A percentile compares a stretch with the other conserved stretches of the same genome.
Conservation (phyloP, 2,797 vertebrate genomes). For the Ctenopoma kingsleyae region DNA sequence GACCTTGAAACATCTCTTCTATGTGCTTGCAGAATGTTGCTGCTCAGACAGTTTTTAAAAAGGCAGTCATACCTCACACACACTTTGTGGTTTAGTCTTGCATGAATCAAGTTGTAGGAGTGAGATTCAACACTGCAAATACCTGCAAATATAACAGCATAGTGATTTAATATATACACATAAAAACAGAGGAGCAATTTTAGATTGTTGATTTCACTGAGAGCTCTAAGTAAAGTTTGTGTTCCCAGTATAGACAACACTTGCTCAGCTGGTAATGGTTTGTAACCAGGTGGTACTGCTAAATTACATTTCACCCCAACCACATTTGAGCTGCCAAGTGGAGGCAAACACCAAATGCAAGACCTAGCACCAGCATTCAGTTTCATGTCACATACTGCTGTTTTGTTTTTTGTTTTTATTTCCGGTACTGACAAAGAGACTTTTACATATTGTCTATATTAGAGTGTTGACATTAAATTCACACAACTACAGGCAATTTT, state of each 20-base stretch:
- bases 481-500: not conserved
- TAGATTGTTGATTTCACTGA: not conserved
- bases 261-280: conserved; percentile 62
- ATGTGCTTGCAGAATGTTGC: conserved; percentile 4
- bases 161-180: not conserved
- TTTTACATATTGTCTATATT: not conserved
- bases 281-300: conserved; percentile 45
- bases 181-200: not conserved
- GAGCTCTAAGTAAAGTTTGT: conserved; percentile 20
- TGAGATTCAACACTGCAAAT: conserved; percentile 2
- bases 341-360: conserved; percentile 20
- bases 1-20: conserved; percentile 16
- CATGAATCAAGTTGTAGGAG: conserved; percentile 15
- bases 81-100: conserved; percentile 20
- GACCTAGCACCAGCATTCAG: conserved; percentile 14
- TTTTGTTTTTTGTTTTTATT: not conserved
- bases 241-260: conserved; percentile 27
- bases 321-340: conserved; percentile 47
- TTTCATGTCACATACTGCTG: conserved; percentile 24
- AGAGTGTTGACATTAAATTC: not conserved
- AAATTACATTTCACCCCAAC: conserved; percentile 39
- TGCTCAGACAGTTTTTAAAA: conserved; percentile 23
- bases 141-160: not conserved
- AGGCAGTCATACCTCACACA: conserved; percentile 4
- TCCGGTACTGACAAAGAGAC: not conserved